Base-by-base conservation (phyloP, 2,113 vertebrate species). In the Xiphophorus couchianus region DNA sequence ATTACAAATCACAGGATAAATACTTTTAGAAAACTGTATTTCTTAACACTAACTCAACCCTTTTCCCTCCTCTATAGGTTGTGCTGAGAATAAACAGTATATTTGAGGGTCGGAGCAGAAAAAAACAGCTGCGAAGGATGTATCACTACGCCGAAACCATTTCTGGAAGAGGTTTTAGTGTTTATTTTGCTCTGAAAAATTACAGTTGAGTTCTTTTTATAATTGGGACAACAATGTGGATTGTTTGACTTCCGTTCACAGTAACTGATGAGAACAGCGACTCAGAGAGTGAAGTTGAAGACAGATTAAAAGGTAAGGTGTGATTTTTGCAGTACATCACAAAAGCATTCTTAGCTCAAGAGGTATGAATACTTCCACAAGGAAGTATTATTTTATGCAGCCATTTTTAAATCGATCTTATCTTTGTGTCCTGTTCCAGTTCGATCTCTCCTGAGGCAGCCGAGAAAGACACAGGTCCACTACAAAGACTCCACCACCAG, bases 251-350 rank as follows among this genome's bases (percentile, higher is more conserved):
- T 79, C 65, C 62, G 10, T 73, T 19, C 61, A 39, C 83, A 97
- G 96, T 94, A 84, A 97, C 96, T 48, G 96, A 97, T 82, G 96
- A 97, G 63, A 97, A 97, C 89, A 97, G 96, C 11, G 96, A 97
- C 88, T 97, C 96, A 0, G 96, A 97, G 88, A 97, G 96, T 44
- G 96, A 97, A 88, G 91, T 94, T 1, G 96, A 97, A 78, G 96
- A 97, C 84, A 96, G 95, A 86, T 93, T 95, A 51, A 96, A 95
- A 96, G 96, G 96, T 86, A 60, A 14, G 51, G 5, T 11, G 22
- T 58, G 51, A n/a, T 25, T 58, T 58, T 9, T n/a, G 22, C 9
- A n/a, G 35, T 58, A 3, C 51, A 58, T n/a, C 15, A 5, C 44
- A 48, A 48, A 48, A 48, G 3, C 17, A 19, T 19, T 6, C 5